These are phyloP conservation scores for Gavialis gangeticus DNA, from an alignment of 2,113 vertebrate genomes.

Conservation along the genomic window DNA sequence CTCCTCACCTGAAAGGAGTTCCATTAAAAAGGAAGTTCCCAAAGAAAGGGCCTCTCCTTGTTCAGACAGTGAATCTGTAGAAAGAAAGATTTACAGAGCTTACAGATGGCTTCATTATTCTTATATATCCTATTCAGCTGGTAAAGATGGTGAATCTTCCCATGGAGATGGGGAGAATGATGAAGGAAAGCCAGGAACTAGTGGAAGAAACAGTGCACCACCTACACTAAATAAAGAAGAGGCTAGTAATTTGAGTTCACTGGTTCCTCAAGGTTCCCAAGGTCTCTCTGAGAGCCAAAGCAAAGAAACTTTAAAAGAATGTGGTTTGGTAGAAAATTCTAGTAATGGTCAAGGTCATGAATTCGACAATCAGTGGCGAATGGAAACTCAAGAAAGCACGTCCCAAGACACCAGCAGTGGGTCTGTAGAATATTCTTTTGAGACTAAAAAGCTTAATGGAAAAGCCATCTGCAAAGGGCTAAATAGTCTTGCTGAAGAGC, in stretches of 20 bases:
- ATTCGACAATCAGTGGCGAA: conserved; percentile 54
- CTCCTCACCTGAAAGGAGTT: conserved; percentile 82
- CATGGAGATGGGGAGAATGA: conserved; percentile 74
- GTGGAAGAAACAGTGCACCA: conserved; percentile 69
- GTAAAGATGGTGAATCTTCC: conserved; percentile 82
- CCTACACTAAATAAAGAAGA: conserved; percentile 63
- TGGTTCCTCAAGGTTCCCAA: conserved; percentile 51
- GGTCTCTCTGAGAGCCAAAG: conserved; percentile 65
- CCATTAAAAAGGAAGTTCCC: conserved; percentile 69
- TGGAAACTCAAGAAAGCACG: conserved; percentile 74
- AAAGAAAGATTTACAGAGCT: conserved; percentile 87
- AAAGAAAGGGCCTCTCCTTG: conserved; percentile 76
- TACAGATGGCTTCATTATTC: conserved; percentile 88
- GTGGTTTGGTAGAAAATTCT: conserved; percentile 66
- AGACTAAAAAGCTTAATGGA: conserved; percentile 84
- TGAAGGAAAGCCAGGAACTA: conserved; percentile 82
- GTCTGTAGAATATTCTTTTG: conserved; percentile 78
- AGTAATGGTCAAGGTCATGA: conserved; percentile 66
- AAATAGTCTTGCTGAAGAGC: conserved; percentile 77
- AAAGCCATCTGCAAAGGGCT: conserved; percentile 81
- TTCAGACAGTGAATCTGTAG: conserved; percentile 83
- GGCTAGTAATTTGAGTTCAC: conserved; percentile 24
- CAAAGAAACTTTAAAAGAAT: conserved; percentile 75
- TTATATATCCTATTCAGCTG: conserved; percentile 83
- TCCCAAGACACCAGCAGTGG: conserved; percentile 69